Evolutionary conservation across 1,140 invertebrate genomes (phyloP).

Genomic region (Trigoniulus corallinus): DNA sequence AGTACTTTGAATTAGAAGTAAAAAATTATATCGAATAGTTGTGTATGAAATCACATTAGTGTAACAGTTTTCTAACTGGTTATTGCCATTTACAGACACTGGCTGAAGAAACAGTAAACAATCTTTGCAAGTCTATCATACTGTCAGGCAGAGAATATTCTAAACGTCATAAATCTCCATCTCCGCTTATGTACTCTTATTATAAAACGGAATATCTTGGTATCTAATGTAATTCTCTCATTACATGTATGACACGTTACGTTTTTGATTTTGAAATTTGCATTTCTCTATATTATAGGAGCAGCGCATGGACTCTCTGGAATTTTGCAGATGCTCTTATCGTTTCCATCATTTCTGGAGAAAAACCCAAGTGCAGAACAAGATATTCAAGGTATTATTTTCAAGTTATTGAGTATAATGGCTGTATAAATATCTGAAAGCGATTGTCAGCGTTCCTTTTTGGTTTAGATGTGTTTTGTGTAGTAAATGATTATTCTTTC

Average conservation of each 20-base stretch:
- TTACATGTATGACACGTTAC: too few relatives aligned
- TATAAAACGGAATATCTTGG: constrained; percentile 66
- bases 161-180: constrained; percentile 33
- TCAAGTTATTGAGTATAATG: background rate
- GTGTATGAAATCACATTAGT: constrained; percentile 23
- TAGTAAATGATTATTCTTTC: too few relatives aligned
- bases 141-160: constrained; percentile 51
- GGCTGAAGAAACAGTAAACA: constrained; percentile 19
- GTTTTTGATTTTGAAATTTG: too few relatives aligned
- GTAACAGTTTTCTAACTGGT: constrained; percentile 8
- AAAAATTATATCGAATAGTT: constrained; percentile 29
- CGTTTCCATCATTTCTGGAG: constrained; percentile 24
- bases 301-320: constrained; percentile 56
- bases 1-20: constrained; percentile 32
- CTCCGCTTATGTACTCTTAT: constrained; percentile 69
- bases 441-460: background rate
- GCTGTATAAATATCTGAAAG: background rate
- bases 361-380: background rate
- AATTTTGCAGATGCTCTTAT: constrained; percentile 39
- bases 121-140: constrained; percentile 47
- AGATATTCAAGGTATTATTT: constrained; percentile 3
- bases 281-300: constrained; percentile 31
- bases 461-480: too few relatives aligned
- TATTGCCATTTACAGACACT: constrained; percentile 19
- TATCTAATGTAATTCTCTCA: constrained; percentile 19